Percentiles rank a stretch among this genome's conserved stretches.
These are phyloP conservation scores for Ischnus inquisitorius DNA, from an alignment of 2,888 invertebrate genomes.

Conservation along the genomic window DNA sequence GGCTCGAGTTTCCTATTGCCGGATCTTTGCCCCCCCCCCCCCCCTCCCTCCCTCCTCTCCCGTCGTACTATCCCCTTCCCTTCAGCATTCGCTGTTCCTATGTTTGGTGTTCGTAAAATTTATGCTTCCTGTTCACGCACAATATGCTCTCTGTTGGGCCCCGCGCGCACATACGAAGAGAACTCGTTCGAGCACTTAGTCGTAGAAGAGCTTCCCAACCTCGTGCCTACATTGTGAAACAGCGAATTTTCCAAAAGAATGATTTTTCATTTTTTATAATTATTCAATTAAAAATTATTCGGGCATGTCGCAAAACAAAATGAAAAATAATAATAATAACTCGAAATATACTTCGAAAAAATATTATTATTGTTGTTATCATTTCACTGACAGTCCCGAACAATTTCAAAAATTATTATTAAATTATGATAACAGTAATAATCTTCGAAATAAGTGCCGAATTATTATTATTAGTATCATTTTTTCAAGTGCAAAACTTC, in stretches of 20 bases:
- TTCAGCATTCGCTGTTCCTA: conserved; percentile 66
- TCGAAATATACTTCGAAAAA: too few species aligned
- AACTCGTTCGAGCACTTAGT: background rate
- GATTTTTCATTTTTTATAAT: too few species aligned
- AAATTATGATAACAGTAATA: too few species aligned
- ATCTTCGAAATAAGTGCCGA: too few species aligned
- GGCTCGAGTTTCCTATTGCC: conserved; percentile 57
- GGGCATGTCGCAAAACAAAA: too few species aligned
- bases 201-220: background rate
- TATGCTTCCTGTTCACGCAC: conserved; percentile 82
- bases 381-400: too few species aligned
- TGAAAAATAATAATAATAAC: too few species aligned
- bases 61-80: conserved; percentile 31
- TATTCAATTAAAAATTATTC: too few species aligned
- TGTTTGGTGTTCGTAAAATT: conserved; percentile 83
- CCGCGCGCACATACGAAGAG: conserved; percentile 26
- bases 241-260: too few species aligned
- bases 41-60: background rate
- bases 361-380: too few species aligned
- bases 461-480: too few species aligned
- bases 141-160: conserved; percentile 69
- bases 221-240: background rate
- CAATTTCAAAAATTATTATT: too few species aligned
- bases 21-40: conserved; percentile 3
- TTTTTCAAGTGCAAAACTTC: background rate